Evolutionary conservation across 2,797 vertebrate genomes (phyloP).

Genomic region (Gephyroberyx darwinii): DNA sequence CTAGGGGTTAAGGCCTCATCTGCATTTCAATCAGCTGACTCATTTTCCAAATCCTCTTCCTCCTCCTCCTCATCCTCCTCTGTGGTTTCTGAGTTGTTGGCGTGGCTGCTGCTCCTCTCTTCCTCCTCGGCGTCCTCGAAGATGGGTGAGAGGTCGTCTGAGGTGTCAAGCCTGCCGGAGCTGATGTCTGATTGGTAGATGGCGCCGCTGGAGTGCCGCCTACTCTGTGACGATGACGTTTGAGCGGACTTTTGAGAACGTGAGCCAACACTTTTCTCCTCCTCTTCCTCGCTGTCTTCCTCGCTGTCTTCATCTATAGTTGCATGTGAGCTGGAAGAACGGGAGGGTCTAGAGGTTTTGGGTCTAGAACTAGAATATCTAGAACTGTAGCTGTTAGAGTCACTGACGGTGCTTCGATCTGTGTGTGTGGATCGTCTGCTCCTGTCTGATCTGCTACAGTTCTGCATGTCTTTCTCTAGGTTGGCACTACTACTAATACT

Average conservation of each 20-base stretch:
- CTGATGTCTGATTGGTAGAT: conserved; percentile 21
- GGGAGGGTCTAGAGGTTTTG: conserved; percentile 57
- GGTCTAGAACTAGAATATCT: conserved; percentile 60
- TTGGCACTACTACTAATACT: conserved; percentile 26
- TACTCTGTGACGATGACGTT: conserved; percentile 34
- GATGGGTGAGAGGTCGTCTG: conserved; percentile 73
- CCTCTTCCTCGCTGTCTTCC: conserved; percentile 53
- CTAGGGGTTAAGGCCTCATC: conserved; percentile 38
- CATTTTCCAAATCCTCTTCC: conserved; percentile 50
- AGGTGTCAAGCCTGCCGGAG: conserved; percentile 33
- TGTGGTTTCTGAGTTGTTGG: neutral
- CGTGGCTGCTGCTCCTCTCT: conserved; percentile 48
- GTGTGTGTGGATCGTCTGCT: neutral
- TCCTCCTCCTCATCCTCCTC: conserved; percentile 32
- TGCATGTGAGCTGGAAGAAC: conserved; percentile 69
- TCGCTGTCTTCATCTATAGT: conserved; percentile 68
- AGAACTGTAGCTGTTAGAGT: conserved; percentile 67
- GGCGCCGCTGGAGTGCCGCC: conserved; percentile 9
- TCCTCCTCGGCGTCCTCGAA: conserved; percentile 77
- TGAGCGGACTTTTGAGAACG: conserved; percentile 46
- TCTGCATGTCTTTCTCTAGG: neutral
- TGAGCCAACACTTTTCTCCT: conserved; percentile 20
- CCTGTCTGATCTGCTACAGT: neutral
- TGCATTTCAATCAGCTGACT: conserved; percentile 62
- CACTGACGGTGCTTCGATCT: conserved; percentile 20